phyloP scores from a whole-genome alignment of 2,888 invertebrate species.

The Callyntrura guangdongensis region DNA sequence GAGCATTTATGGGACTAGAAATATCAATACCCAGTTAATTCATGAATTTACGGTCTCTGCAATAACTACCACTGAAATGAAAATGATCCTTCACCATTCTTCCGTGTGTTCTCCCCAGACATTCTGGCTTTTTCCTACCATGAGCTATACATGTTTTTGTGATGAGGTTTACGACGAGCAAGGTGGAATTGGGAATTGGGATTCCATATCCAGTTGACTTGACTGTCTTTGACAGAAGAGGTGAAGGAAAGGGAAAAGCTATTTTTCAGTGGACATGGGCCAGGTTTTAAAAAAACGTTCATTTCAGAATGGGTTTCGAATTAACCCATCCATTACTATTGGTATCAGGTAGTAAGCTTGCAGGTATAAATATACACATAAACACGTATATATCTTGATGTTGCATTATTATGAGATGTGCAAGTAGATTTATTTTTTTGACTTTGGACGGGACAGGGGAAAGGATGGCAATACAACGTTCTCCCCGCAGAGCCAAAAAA shows the following conservation, averaged over 20 bases:
- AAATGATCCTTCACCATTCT: conserved; percentile 10
- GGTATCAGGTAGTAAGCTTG: no score
- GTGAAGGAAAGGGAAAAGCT: conserved; percentile 65
- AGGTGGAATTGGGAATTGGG: background rate
- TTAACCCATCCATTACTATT: no score
- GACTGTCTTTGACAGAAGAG: conserved; percentile 60
- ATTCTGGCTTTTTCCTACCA: conserved; percentile 61
- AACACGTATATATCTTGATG: background rate
- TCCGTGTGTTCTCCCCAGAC: conserved; percentile 73
- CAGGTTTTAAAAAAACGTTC: conserved; percentile 44
- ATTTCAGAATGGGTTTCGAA: conserved; percentile 22
- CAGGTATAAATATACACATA: background rate
- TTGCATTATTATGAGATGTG: conserved; percentile 39
- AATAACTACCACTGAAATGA: conserved; percentile 47
- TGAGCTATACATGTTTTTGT: background rate
- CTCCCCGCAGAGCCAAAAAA: conserved; percentile 72
- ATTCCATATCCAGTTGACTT: conserved; percentile 5
- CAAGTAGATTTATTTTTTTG: conserved; percentile 65
- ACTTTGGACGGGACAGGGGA: conserved; percentile 64
- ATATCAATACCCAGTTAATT: conserved; percentile 75
- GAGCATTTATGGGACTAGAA: conserved; percentile 68
- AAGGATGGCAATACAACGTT: conserved; percentile 73
- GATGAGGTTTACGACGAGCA: no score
- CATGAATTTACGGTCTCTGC: conserved; percentile 66
- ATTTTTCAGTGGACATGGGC: conserved; percentile 42